Evolutionary conservation across 2,113 vertebrate species (phyloP).

Genomic region (Mesocricetus auratus): DNA sequence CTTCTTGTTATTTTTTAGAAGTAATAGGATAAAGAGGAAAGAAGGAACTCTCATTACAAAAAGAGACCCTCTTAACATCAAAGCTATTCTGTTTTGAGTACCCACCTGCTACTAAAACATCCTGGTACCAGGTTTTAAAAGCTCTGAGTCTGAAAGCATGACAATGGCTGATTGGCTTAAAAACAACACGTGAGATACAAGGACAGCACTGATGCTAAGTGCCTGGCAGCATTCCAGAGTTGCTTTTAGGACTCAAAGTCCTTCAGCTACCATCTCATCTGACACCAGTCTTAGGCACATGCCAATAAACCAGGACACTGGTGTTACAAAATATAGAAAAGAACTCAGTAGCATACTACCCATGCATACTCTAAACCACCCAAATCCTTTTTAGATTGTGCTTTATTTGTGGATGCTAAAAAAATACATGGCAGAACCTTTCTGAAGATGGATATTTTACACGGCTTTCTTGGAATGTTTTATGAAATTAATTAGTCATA

Average conservation of each 20-base stretch:
- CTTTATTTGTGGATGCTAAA: neutral
- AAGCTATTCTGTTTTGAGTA: slow-evolving; percentile 62
- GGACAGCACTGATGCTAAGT: slow-evolving; percentile 52
- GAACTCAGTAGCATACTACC: neutral
- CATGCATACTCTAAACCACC: neutral
- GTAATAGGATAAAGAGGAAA: slow-evolving; percentile 44
- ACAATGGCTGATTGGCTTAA: slow-evolving; percentile 70
- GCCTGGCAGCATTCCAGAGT: slow-evolving; percentile 67
- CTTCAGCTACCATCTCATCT: slow-evolving; percentile 60
- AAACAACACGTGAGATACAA: slow-evolving; percentile 58
- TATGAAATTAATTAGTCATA: neutral
- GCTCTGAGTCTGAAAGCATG: slow-evolving; percentile 59
- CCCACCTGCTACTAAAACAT: slow-evolving; percentile 50
- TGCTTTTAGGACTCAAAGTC: slow-evolving; percentile 59
- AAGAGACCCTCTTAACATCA: slow-evolving; percentile 67
- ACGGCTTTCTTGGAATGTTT: slow-evolving; percentile 23
- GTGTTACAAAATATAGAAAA: neutral
- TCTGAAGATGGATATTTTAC: slow-evolving; percentile 24
- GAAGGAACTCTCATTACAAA: slow-evolving; percentile 60
- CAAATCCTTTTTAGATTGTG: neutral
- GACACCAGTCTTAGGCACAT: slow-evolving; percentile 53
- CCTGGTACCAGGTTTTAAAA: slow-evolving; percentile 60
- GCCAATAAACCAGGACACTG: slow-evolving; percentile 36
- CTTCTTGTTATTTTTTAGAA: slow-evolving; percentile 66
- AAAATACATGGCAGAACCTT: slow-evolving; percentile 10